Percentiles rank a stretch among this genome's conserved stretches.
Conservation (phyloP, 2,113 vertebrate species). For the Trogon surrucura region DNA sequence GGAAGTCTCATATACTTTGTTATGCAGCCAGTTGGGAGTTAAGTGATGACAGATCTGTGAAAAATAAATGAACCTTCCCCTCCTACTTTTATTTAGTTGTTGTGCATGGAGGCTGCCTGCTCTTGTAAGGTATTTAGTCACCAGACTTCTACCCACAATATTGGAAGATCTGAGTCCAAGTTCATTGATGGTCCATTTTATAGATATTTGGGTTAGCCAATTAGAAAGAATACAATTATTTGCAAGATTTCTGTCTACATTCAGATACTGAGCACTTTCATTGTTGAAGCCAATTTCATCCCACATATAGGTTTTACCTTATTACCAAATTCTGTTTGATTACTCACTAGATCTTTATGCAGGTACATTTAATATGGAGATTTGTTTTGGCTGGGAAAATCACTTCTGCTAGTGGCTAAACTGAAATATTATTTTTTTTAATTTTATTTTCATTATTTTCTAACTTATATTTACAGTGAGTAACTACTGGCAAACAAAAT, state of each 20-base stretch:
- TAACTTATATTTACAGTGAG: neutral
- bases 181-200: neutral
- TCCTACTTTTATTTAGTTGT: constrained; percentile 30
- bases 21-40: constrained; percentile 14
- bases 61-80: constrained; percentile 37
- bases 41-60: constrained; percentile 46
- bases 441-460: neutral
- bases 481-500: neutral
- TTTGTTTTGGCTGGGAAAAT: neutral
- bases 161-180: neutral
- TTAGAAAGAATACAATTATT: neutral
- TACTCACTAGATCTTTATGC: neutral
- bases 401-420: neutral
- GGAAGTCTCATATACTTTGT: neutral
- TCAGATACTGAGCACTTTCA: neutral
- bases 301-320: neutral
- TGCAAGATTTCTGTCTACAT: neutral
- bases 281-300: neutral
- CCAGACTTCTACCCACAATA: neutral
- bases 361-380: neutral
- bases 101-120: neutral
- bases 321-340: neutral
- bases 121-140: constrained; percentile 21
- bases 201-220: neutral
- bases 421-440: neutral